These are phyloP conservation scores for Drosophila ustulata DNA, from an alignment of 2,888 invertebrate genomes.

Conservation along the genomic window DNA sequence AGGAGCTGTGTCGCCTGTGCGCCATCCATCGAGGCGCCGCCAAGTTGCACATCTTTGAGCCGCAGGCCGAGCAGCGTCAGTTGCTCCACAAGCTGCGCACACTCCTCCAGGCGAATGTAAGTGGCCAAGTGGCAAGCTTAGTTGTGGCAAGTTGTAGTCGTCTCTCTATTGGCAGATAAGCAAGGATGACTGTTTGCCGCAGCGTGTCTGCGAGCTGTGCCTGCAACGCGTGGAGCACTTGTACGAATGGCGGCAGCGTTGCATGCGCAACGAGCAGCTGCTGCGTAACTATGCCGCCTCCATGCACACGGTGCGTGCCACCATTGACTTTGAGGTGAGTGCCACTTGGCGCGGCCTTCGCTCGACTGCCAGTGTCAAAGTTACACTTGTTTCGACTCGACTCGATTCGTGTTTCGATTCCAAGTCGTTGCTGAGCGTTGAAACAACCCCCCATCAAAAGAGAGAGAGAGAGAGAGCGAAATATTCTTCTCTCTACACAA, in stretches of 20 bases:
- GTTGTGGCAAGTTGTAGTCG: neutral
- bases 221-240: constrained; percentile 88
- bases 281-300: constrained; percentile 89
- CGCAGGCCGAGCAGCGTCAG: constrained; percentile 90
- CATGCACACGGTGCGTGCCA: constrained; percentile 88
- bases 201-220: constrained; percentile 90
- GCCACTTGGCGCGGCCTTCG: constrained; percentile 49
- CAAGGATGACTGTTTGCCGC: constrained; percentile 90
- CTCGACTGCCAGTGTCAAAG: constrained; percentile 57
- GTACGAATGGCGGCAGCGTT: constrained; percentile 89
- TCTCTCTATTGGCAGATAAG: constrained; percentile 86
- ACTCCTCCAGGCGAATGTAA: constrained; percentile 89
- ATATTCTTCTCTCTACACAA: constrained; percentile 21
- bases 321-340: constrained; percentile 89
- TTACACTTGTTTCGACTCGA: constrained; percentile 32
- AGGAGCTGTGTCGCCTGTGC: constrained; percentile 90
- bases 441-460: constrained; percentile 53
- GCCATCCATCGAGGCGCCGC: constrained; percentile 89
- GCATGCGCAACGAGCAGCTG: constrained; percentile 88
- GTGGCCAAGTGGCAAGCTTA: constrained; percentile 61
- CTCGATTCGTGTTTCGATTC: constrained; percentile 51
- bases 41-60: constrained; percentile 90
- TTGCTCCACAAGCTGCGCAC: constrained; percentile 89
- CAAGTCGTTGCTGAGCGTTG: constrained; percentile 46
- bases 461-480: constrained; percentile 15